Evolutionary conservation across 2,113 vertebrate genomes (phyloP).

Genomic region (Prietella phreatophila): DNA sequence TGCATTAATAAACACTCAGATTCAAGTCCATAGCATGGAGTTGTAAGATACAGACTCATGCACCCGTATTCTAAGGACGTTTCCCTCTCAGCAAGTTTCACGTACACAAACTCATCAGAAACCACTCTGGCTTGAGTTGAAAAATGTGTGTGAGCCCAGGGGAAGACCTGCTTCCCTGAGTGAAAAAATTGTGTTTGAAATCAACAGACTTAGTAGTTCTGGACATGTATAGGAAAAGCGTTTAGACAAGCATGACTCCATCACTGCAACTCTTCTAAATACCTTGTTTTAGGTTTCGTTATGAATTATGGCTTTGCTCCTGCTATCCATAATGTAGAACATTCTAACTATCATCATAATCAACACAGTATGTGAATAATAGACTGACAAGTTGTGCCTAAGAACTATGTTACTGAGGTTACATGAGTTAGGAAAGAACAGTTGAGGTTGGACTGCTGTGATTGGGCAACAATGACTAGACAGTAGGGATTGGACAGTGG

Average conservation of each 20-base stretch:
- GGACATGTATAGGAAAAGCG: conserved; percentile 16
- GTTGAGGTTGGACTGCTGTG: neutral
- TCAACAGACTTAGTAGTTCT: conserved; percentile 28
- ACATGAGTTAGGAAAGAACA: neutral
- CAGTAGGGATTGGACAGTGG: neutral
- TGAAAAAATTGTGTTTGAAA: conserved; percentile 33
- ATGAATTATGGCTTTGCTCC: conserved; percentile 1
- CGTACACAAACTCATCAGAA: conserved; percentile 22
- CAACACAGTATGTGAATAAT: neutral
- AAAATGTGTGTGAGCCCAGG: conserved; percentile 23
- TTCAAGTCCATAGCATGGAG: neutral
- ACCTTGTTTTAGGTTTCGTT: neutral
- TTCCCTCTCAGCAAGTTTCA: conserved; percentile 15
- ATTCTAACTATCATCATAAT: neutral
- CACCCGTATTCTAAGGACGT: neutral
- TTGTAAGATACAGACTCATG: neutral
- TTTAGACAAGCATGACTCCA: neutral
- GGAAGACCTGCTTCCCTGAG: conserved; percentile 23
- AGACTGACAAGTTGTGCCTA: neutral
- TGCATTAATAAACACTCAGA: neutral
- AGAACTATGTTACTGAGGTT: neutral
- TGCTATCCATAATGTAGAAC: neutral
- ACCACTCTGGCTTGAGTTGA: conserved; percentile 39
- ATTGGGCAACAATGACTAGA: neutral
- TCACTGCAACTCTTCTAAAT: neutral